Conservation (phyloP, 2,888 invertebrate genomes). For the Sialis fuliginosa region DNA sequence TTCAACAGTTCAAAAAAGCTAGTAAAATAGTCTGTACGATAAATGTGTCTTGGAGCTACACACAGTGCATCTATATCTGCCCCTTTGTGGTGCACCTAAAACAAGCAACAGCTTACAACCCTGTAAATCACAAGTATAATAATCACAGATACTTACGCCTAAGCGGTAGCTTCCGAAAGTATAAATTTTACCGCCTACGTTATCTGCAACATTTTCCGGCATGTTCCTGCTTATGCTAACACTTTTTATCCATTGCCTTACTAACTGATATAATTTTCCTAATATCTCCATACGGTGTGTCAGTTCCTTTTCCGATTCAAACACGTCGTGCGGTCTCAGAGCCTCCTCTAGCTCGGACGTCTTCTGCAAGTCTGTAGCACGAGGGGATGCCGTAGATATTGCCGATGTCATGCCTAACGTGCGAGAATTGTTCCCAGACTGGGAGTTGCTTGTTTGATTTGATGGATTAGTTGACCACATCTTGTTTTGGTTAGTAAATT, state of each 20-base stretch:
- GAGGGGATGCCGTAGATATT: constrained; percentile 74
- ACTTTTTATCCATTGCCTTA: constrained; percentile 87
- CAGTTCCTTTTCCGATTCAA: constrained; percentile 78
- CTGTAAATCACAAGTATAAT: background rate
- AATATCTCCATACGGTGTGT: constrained; percentile 76
- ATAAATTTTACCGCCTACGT: constrained; percentile 93
- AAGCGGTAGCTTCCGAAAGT: constrained; percentile 97
- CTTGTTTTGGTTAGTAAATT: constrained; percentile 14
- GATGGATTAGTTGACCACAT: constrained; percentile 30
- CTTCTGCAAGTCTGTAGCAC: constrained; percentile 55
- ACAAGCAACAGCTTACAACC: constrained; percentile 3
- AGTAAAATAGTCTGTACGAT: constrained; percentile 86
- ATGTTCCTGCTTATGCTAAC: constrained; percentile 79
- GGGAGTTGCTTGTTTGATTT: constrained; percentile 25
- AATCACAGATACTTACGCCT: constrained; percentile 39
- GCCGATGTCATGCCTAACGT: constrained; percentile 88
- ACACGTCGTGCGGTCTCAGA: constrained; percentile 70
- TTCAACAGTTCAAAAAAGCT: constrained; percentile 85
- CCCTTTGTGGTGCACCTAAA: constrained; percentile 77
- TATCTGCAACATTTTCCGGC: constrained; percentile 77
- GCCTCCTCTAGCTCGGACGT: constrained; percentile 62
- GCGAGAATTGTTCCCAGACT: constrained; percentile 26
- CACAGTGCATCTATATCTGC: constrained; percentile 98
- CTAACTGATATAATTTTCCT: constrained; percentile 73
- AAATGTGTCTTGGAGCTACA: constrained; percentile 92